Evolutionary conservation across 2,113 vertebrate species (phyloP).

Genomic region (Ahaetulla prasina): DNA sequence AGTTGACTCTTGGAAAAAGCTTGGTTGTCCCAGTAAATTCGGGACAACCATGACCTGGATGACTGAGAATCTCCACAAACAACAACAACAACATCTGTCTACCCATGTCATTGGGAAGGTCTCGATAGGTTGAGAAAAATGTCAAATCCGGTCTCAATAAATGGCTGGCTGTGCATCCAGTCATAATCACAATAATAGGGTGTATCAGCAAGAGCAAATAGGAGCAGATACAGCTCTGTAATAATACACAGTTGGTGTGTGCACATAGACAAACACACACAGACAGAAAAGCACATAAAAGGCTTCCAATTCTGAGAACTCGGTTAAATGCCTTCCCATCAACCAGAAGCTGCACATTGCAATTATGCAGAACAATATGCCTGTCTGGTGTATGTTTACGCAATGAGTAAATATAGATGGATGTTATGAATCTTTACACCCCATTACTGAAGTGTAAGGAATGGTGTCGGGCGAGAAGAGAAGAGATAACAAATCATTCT

Average conservation of each 20-base stretch:
- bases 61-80: no score
- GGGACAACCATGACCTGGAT: no score
- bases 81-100: no score
- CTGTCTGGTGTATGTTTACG: neutral
- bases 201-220: constrained; percentile 5
- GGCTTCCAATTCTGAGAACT: neutral
- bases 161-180: neutral
- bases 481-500: neutral
- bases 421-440: neutral
- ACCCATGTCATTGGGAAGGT: no score
- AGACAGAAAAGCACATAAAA: neutral
- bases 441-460: neutral
- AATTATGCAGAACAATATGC: neutral
- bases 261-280: neutral
- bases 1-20: no score
- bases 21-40: no score
- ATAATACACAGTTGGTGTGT: no score
- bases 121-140: neutral
- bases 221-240: no score
- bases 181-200: neutral
- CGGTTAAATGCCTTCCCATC: neutral
- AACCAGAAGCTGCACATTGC: neutral
- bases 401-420: neutral
- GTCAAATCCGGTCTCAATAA: neutral
- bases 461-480: neutral